A percentile compares a stretch with the other conserved stretches of the same genome.
Conservation (phyloP, 2,797 vertebrate species). For the Pagetopsis macropterus region DNA sequence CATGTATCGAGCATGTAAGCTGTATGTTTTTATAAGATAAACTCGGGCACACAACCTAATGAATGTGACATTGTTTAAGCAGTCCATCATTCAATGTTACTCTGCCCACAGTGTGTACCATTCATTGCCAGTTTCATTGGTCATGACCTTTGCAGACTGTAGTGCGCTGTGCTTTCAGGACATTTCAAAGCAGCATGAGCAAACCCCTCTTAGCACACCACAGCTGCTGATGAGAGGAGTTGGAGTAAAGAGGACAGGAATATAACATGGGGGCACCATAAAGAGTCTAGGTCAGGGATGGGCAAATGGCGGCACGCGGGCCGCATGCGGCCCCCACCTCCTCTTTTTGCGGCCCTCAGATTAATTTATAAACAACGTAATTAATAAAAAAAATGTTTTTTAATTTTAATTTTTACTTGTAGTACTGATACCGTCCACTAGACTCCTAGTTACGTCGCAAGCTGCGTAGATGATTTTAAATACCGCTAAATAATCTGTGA, state of each 20-base stretch:
- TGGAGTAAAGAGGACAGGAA: slow-evolving; percentile 8
- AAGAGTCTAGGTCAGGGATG: neutral
- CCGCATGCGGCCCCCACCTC: too few species aligned
- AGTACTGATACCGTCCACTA: too few species aligned
- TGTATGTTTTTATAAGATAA: neutral
- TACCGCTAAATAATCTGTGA: too few species aligned
- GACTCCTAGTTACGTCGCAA: too few species aligned
- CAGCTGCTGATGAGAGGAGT: slow-evolving; percentile 34
- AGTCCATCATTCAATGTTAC: slow-evolving; percentile 14
- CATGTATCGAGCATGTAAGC: neutral
- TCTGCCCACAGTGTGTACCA: slow-evolving; percentile 24
- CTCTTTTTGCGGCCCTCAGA: too few species aligned
- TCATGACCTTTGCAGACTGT: slow-evolving; percentile 34
- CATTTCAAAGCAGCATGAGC: slow-evolving; percentile 41
- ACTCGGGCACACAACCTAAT: slow-evolving; percentile 8
- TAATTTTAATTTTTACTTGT: too few species aligned
- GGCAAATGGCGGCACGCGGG: too few species aligned
- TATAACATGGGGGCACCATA: neutral
- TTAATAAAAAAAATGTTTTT: too few species aligned
- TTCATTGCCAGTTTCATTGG: slow-evolving; percentile 32
- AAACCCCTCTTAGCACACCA: neutral
- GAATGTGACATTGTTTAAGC: slow-evolving; percentile 15
- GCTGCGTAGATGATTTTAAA: too few species aligned
- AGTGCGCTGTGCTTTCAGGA: slow-evolving; percentile 36
- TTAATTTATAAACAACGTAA: too few species aligned